Conservation (phyloP, 2,888 invertebrate species). For the Standfussiana lucernea region DNA sequence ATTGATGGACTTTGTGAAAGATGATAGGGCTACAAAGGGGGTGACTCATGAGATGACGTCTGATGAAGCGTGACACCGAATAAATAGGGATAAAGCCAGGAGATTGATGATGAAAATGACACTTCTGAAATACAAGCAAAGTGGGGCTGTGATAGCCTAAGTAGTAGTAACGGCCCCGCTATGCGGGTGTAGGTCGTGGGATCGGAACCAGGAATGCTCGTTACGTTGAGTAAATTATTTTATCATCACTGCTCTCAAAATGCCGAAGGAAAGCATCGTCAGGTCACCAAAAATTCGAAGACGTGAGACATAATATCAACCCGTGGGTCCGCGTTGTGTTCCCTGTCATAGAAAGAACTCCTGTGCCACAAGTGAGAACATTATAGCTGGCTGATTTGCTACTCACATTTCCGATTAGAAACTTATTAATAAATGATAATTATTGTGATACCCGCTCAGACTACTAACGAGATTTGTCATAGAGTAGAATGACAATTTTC, state of each 20-base stretch:
- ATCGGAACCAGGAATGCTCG: background rate
- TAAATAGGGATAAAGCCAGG: background rate
- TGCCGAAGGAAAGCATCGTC: background rate
- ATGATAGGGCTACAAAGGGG: background rate
- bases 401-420: conserved; percentile 23
- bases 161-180: background rate
- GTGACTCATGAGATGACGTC: background rate
- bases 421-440: conserved; percentile 13
- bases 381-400: background rate
- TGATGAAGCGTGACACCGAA: background rate
- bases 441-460: background rate
- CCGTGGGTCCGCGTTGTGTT: background rate
- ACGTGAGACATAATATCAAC: background rate
- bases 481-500: conserved; percentile 14
- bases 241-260: background rate
- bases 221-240: background rate
- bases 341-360: background rate
- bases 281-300: background rate
- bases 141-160: background rate
- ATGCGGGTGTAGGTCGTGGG: background rate
- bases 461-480: conserved; percentile 11
- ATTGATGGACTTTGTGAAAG: background rate
- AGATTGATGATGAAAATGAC: background rate
- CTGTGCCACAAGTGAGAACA: background rate
- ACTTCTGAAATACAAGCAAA: background rate